Evolutionary conservation across 1,140 invertebrate species (phyloP).

Genomic region (Ostrea denselamellosa): DNA sequence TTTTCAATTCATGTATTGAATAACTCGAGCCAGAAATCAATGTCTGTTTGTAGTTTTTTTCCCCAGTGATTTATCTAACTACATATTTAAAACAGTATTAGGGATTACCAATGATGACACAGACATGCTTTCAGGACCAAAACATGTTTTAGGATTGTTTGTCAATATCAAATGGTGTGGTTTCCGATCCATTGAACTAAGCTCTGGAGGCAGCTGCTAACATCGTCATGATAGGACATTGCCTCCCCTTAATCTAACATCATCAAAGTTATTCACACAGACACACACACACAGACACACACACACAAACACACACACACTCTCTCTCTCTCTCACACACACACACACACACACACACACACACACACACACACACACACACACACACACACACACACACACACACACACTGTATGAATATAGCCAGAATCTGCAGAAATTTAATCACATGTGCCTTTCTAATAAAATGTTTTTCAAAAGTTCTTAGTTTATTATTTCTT

Average conservation of each 20-base stretch:
- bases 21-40: not conserved
- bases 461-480: not conserved
- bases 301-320: too few relatives aligned
- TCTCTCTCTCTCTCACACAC: too few relatives aligned
- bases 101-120: not conserved
- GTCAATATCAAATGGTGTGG: constrained; percentile 11
- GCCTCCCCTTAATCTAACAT: not conserved
- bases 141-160: not conserved
- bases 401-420: too few relatives aligned
- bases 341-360: too few relatives aligned
- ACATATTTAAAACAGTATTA: too few relatives aligned
- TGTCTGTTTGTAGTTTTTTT: too few relatives aligned
- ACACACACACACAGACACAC: too few relatives aligned
- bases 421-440: too few relatives aligned
- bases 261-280: not conserved
- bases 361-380: too few relatives aligned
- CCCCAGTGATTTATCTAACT: too few relatives aligned
- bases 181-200: constrained; percentile 3
- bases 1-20: not conserved
- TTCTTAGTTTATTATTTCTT: not conserved
- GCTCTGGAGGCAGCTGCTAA: not conserved
- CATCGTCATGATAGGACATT: not conserved
- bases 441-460: not conserved
- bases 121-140: not conserved
- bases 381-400: too few relatives aligned